These are phyloP conservation scores for Coenobita brevimanus DNA, from an alignment of 1,140 invertebrate genomes.

Conservation along the genomic window DNA sequence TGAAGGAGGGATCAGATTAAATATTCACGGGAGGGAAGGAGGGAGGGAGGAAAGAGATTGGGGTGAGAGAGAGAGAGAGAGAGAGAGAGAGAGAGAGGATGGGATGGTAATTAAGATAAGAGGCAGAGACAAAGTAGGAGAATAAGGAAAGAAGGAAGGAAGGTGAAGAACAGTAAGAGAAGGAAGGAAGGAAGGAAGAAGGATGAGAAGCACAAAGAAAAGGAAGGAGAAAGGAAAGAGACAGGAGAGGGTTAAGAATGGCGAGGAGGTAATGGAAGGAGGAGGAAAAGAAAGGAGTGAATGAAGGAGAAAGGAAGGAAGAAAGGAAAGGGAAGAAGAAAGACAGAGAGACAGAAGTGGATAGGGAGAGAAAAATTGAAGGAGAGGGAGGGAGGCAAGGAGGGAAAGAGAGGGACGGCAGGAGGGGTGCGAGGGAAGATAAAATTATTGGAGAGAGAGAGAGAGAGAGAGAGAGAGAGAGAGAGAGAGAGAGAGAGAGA, in stretches of 20 bases:
- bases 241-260: not conserved
- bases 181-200: no score
- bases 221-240: not conserved
- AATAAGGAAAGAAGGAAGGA: no score
- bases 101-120: no score
- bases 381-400: not conserved
- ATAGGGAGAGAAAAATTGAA: not conserved
- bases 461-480: no score
- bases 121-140: no score
- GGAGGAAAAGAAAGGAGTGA: not conserved
- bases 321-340: slow-evolving; percentile 1
- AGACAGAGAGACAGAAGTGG: not conserved
- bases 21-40: not conserved
- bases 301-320: no score
- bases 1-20: not conserved
- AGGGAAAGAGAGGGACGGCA: no score
- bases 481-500: slow-evolving; percentile 1
- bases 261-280: not conserved
- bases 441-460: no score
- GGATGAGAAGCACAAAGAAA: not conserved
- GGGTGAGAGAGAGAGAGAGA: not conserved
- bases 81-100: slow-evolving; percentile 1
- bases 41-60: not conserved
- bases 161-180: no score
- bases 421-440: no score